These are phyloP conservation scores for Magallana nippona DNA, from an alignment of 2,888 invertebrate genomes.

Conservation along the genomic window DNA sequence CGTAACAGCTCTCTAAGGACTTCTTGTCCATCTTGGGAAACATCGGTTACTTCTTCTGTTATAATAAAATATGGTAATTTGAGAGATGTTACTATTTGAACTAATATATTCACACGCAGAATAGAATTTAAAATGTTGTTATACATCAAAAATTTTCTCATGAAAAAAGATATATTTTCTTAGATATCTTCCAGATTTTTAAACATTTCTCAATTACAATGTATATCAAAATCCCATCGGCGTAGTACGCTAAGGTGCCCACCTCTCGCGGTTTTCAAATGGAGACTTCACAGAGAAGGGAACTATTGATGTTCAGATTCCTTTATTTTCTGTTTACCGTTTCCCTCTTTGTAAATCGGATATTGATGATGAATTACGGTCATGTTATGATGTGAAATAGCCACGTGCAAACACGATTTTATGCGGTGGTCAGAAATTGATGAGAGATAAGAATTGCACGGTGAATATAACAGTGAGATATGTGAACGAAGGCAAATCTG, in stretches of 20 bases:
- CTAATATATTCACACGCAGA: neutral
- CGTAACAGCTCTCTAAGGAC: neutral
- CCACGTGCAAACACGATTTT: slow-evolving; percentile 33
- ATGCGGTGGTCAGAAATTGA: slow-evolving; percentile 30
- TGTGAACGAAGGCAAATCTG: neutral
- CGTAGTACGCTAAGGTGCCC: neutral
- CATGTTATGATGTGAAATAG: slow-evolving; percentile 30
- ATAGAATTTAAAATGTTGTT: too few relatives aligned
- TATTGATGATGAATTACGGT: slow-evolving; percentile 31
- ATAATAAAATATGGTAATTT: too few relatives aligned
- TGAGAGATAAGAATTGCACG: slow-evolving; percentile 23
- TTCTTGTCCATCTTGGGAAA: neutral
- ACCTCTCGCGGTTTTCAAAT: slow-evolving; percentile 1
- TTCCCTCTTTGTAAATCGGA: slow-evolving; percentile 33
- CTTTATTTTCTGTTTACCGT: slow-evolving; percentile 18
- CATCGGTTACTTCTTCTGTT: neutral
- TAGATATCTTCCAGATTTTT: slow-evolving; percentile 24
- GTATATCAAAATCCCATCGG: slow-evolving; percentile 1
- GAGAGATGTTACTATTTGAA: too few relatives aligned
- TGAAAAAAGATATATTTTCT: neutral
- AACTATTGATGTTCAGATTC: neutral
- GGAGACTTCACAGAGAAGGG: slow-evolving; percentile 19
- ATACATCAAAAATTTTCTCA: too few relatives aligned
- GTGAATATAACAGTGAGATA: neutral
- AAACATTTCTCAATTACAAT: slow-evolving; percentile 24